Percentiles rank a stretch among this genome's conserved stretches.
Conservation (phyloP, 2,888 invertebrate species). For the Eristalinus sepulchralis region DNA sequence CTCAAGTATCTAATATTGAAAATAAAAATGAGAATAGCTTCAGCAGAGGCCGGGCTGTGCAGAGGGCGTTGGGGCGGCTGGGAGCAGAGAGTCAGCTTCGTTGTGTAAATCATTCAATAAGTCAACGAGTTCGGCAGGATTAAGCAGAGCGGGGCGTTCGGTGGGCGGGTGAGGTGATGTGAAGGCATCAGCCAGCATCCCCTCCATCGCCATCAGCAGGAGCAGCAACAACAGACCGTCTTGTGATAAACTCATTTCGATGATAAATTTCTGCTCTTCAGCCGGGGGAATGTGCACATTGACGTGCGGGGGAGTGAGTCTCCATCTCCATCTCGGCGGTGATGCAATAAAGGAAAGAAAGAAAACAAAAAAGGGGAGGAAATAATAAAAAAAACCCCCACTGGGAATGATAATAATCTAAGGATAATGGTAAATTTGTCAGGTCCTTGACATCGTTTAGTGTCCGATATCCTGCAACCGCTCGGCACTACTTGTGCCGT, state of each 20-base stretch:
- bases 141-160: conserved; percentile 1
- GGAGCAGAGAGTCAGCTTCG: conserved; percentile 17
- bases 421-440: conserved; percentile 49
- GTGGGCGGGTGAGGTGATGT: background rate
- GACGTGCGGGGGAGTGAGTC: background rate
- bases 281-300: conserved; percentile 9
- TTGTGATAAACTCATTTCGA: conserved; percentile 48
- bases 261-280: conserved; percentile 47
- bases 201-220: background rate
- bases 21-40: conserved; percentile 46
- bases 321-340: background rate
- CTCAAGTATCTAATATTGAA: conserved; percentile 50
- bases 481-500: background rate
- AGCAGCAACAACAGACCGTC: conserved; percentile 10
- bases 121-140: conserved; percentile 52
- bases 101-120: conserved; percentile 65
- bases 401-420: conserved; percentile 37
- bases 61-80: background rate
- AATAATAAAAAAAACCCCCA: conserved; percentile 10
- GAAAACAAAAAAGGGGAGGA: background rate
- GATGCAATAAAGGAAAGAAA: conserved; percentile 32
- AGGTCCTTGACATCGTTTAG: conserved; percentile 57
- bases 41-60: background rate
- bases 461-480: conserved; percentile 22
- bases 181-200: background rate